Evolutionary conservation across 1,140 invertebrate species (phyloP).

Genomic region (Rhopalosiphum maidis): DNA sequence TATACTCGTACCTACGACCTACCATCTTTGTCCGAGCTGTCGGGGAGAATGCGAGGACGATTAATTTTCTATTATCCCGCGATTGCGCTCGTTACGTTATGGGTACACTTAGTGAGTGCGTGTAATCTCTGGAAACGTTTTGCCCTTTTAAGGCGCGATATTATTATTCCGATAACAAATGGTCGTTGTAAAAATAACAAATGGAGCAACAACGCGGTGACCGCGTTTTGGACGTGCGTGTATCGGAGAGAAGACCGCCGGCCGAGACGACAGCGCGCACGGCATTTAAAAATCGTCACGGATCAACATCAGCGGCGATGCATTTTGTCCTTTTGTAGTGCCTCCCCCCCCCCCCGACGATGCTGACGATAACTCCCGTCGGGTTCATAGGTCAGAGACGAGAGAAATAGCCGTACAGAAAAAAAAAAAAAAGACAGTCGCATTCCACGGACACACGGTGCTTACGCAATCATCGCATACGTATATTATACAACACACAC

Average conservation of each 20-base stretch:
- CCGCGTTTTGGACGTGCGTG: neutral
- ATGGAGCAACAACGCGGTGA: constrained; percentile 7
- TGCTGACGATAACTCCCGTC: constrained; percentile 4
- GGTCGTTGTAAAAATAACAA: constrained; percentile 36
- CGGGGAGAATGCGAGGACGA: neutral
- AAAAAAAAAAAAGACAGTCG: constrained; percentile 26
- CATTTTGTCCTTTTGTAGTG: constrained; percentile 25
- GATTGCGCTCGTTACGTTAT: neutral
- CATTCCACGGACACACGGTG: constrained; percentile 21
- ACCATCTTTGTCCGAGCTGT: neutral
- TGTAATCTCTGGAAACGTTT: constrained; percentile 14
- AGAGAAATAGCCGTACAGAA: neutral
- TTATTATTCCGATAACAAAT: constrained; percentile 25
- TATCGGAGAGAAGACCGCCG: neutral
- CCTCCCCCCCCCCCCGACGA: too few relatives aligned
- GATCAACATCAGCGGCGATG: constrained; percentile 27
- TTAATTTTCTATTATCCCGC: constrained; percentile 14
- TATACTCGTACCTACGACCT: too few relatives aligned
- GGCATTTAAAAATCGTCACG: constrained; percentile 51
- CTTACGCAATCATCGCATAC: neutral
- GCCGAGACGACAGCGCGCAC: neutral
- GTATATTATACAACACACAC: neutral
- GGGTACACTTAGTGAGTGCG: neutral
- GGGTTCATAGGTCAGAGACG: constrained; percentile 45
- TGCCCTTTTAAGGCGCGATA: neutral